Percentiles rank a stretch among this genome's conserved stretches.
Conservation (phyloP, 1,140 invertebrate species). For the Macrobrachium nipponense region DNA sequence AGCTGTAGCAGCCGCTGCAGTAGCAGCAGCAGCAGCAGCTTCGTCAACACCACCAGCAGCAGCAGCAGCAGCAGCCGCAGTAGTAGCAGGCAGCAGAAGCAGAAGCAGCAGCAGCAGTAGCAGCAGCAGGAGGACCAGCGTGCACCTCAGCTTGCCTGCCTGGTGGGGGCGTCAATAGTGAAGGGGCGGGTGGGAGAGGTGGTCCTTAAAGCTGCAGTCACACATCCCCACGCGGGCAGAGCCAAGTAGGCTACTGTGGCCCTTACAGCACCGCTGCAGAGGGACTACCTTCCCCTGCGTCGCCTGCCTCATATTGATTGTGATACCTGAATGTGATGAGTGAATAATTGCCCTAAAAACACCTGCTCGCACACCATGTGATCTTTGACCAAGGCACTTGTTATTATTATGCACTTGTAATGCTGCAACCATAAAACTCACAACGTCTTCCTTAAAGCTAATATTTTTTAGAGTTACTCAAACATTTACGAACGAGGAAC, state of each 20-base stretch:
- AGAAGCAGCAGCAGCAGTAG: constrained; percentile 26
- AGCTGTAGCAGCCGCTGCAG: constrained; percentile 5
- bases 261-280: constrained; percentile 28
- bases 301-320: constrained; percentile 58
- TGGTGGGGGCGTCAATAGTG: constrained; percentile 61
- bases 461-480: constrained; percentile 25
- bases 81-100: constrained; percentile 45
- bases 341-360: constrained; percentile 58
- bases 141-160: constrained; percentile 60
- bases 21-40: not conserved
- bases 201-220: constrained; percentile 56
- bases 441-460: constrained; percentile 48
- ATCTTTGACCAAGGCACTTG: constrained; percentile 34
- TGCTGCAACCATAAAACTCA: constrained; percentile 26
- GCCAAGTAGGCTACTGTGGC: constrained; percentile 38
- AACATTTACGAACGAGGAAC: constrained; percentile 7
- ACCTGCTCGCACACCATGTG: constrained; percentile 50
- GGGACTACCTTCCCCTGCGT: constrained; percentile 35
- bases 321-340: constrained; percentile 61
- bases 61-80: not conserved
- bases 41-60: constrained; percentile 43
- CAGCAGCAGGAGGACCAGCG: constrained; percentile 50
- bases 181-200: constrained; percentile 57
- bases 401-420: constrained; percentile 31
- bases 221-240: constrained; percentile 54